Evolutionary conservation across 2,113 vertebrate genomes (phyloP), one percentile per base, ranked within the genome.

Genomic region (Zeus faber): DNA sequence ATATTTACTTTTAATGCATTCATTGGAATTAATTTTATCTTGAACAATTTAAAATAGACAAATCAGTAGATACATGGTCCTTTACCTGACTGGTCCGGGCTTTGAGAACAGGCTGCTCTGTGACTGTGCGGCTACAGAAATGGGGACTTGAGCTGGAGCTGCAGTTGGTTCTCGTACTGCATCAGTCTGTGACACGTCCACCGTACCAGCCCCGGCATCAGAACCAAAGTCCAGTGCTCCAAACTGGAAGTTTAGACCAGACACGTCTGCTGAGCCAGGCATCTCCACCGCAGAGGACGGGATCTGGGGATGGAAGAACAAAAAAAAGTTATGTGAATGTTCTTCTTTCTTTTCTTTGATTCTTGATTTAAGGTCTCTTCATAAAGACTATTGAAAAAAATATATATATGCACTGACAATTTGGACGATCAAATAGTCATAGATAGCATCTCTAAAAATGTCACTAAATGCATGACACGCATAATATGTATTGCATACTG

Each of bases 171-270:
- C 86, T 37, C 75, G 80, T 66, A 48, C 33, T 2, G 31, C 72
- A 75, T 93, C 84, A 26, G 83, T n/a, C 47, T 91, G 89, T 65
- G 87, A 82, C 80, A 93, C 88, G 22, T 93, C 92, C 3, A 84
- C 81, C 2, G 93, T 1, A 20, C 54, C 77, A 65, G 62, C 79
- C 2, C 87, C 78, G 16, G 91, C 73, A 64, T 97, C 96, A 53
- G 94, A 92, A 59, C 93, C 94, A 85, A 99, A 99, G 82, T 98
- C 95, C 26, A 99, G 79, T 52, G 96, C 95, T 25, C 96, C 96
- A 78, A 99, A 99, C 76, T 98, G 96, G 76, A 98, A 91, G 65
- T 98, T 97, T 72, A 99, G 88, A 21, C 92, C 95, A 27, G 89
- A 89, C 50, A 98, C 65, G 25, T 99, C 96, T 5, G 93, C 77